Percentiles rank a stretch among this genome's conserved stretches.
Conservation (phyloP, 2,113 vertebrate genomes). For the human region GRCh38 chr15:31967001-31967500, state of each 20-base stretch:
- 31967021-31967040: neutral
- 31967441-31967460: neutral
- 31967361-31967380: neutral
- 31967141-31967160: neutral
- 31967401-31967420: too few relatives aligned
- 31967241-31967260: neutral
- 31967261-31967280: too few relatives aligned
- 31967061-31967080: neutral
- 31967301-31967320: too few relatives aligned
- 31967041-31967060: neutral
- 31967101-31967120: neutral
- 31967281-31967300: neutral
- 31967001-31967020: neutral
- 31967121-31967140: neutral
- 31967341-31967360: neutral
- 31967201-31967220: neutral
- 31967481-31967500: neutral
- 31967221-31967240: too few relatives aligned
- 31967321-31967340: neutral
- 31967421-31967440: neutral
- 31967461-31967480: neutral
- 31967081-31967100: neutral
- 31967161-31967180: neutral
- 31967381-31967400: too few relatives aligned
- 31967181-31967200: neutral